Evolutionary conservation across 2,888 invertebrate species (phyloP), one percentile per base, ranked within the genome.

Genomic region (Anagyrus pseudococci): DNA sequence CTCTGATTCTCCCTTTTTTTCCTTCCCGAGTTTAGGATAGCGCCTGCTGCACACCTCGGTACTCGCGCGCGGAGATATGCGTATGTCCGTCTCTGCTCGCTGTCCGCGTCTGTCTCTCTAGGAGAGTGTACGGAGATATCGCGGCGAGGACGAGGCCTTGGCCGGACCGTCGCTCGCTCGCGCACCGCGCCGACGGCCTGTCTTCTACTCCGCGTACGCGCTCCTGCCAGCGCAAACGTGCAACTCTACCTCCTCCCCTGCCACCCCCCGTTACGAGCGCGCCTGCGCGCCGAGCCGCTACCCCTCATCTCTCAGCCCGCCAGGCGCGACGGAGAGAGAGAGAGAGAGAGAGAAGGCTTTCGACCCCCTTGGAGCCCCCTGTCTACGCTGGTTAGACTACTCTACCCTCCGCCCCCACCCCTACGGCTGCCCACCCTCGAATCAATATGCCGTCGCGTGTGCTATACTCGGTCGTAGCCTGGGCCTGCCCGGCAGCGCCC

Each of bases 361-460:
- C 55, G 44, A 54, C 54, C 44, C 54, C 54, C 54, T 54, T 33
- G 43, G 54, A 44, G 54, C 43, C 33, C 53, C 17, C 40, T 41
- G 10, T 41, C 40, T 41, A 6, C 13, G 33, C 33, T 33, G 33
- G 33, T 33, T 6, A 33, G 33, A 33, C 33, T 6, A 33, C 33
- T 6, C 6, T 33, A 6, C 33, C 33, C 33, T 13, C 20, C 44
- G 44, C 20, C 44, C 19, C 44, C 44, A 22, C 44, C 44, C 17
- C 33, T 33, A 33, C 33, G 8, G 26, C 48, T 15, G 26, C 33
- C n/a, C 8, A 33, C 8, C 37, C 13, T 8, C 33, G 49, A 49
- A 49, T 49, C 49, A 49, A 49, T 49, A 49, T 49, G 49, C 25
- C 49, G 29, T 17, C 1, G 44, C 10, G 17, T 6, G 17, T 10